Evolutionary conservation across 1,140 invertebrate species (phyloP).

Genomic region (Trinorchestia longiramus): DNA sequence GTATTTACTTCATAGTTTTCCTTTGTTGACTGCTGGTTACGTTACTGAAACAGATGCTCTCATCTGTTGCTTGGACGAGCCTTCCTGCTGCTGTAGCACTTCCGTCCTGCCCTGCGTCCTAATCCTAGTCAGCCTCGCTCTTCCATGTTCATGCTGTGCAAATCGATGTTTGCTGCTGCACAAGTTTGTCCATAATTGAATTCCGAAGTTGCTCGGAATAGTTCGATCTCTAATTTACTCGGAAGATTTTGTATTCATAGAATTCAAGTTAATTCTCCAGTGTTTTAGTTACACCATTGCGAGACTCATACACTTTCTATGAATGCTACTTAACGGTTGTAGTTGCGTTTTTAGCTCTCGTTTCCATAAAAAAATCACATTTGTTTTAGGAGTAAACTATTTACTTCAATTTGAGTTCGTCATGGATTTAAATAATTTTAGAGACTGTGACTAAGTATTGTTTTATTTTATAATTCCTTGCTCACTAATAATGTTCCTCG

Average conservation of each 20-base stretch:
- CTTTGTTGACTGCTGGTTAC: neutral
- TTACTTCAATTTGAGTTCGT: too few relatives aligned
- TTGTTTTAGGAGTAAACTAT: too few relatives aligned
- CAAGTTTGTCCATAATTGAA: conserved; percentile 38
- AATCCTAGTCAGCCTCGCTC: neutral
- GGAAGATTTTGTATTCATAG: conserved; percentile 9
- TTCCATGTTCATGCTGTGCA: neutral
- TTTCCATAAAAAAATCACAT: too few relatives aligned
- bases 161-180: neutral
- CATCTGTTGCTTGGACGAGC: neutral
- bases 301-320: neutral
- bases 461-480: neutral
- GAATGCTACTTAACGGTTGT: neutral
- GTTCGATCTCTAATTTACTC: neutral
- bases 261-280: neutral
- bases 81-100: neutral
- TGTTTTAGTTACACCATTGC: neutral
- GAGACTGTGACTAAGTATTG: too few relatives aligned
- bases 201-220: neutral
- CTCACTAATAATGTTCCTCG: neutral
- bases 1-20: neutral
- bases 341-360: too few relatives aligned
- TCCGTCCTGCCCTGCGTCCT: neutral
- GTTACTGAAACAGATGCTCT: conserved; percentile 7
- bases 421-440: too few relatives aligned